These are phyloP conservation scores for Sphenopsis melanotis DNA, from an alignment of 2,797 vertebrate species.

Conservation along the genomic window DNA sequence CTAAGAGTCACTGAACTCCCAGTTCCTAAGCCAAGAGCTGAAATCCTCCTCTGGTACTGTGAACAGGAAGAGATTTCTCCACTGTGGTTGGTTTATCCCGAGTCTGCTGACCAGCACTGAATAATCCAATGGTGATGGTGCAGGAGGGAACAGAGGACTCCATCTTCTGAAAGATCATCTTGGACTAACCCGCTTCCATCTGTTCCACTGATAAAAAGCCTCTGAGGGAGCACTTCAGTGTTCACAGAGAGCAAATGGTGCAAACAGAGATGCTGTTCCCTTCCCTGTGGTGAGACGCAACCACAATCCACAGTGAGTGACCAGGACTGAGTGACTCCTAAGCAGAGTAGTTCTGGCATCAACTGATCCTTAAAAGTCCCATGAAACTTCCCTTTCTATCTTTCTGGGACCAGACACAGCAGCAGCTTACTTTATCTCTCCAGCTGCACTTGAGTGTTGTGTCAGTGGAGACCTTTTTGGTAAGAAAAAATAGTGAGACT, in stretches of 20 bases:
- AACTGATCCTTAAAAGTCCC: not conserved
- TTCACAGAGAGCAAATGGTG: not conserved
- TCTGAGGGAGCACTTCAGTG: not conserved
- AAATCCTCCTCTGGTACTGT: not conserved
- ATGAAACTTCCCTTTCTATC: not conserved
- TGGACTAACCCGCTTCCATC: not conserved
- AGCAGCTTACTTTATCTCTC: not conserved
- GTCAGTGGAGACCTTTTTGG: not conserved
- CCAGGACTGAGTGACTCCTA: not conserved
- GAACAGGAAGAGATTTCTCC: not conserved
- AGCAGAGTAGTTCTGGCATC: not conserved
- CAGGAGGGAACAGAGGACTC: not conserved
- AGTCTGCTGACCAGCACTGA: not conserved
- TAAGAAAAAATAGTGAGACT: not conserved
- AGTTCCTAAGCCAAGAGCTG: not conserved
- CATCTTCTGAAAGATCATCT: not conserved
- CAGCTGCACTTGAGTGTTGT: not conserved
- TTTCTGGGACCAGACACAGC: not conserved
- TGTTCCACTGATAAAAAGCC: not conserved
- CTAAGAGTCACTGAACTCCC: not conserved
- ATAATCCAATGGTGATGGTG: not conserved
- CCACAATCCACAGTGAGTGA: rapidly evolving
- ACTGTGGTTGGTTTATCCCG: rapidly evolving
- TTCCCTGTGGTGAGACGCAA: not conserved
- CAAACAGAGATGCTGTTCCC: not conserved